Percentiles rank a stretch among this genome's conserved stretches.
phyloP scores from a whole-genome alignment of 2,797 vertebrate genomes.

The Cyprinodon diabolis region DNA sequence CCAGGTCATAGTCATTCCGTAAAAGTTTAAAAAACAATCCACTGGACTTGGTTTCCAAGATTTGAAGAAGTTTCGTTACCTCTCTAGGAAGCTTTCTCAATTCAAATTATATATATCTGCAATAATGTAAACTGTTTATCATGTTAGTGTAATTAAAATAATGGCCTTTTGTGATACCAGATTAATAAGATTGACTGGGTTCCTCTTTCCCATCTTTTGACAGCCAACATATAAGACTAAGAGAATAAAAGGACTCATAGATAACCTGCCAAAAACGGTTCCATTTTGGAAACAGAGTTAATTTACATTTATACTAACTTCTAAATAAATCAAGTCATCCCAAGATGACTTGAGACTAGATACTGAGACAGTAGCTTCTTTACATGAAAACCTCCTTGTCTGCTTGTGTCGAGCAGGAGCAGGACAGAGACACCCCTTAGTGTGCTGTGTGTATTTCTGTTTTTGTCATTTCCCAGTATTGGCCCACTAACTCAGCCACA shows the following conservation, averaged over 20 bases:
- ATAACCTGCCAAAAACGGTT: slow-evolving; percentile 48
- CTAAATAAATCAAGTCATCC: slow-evolving; percentile 48
- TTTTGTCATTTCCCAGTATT: slow-evolving; percentile 29
- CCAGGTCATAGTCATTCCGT: no score
- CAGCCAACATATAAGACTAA: slow-evolving; percentile 42
- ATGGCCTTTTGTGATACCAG: not conserved
- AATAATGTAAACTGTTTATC: no score
- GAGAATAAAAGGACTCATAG: slow-evolving; percentile 34
- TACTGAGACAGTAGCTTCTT: slow-evolving; percentile 20
- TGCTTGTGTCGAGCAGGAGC: slow-evolving; percentile 39
- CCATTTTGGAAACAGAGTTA: slow-evolving; percentile 54
- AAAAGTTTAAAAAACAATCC: no score
- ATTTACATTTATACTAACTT: slow-evolving; percentile 36
- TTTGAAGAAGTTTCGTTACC: no score
- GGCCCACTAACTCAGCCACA: slow-evolving; percentile 59
- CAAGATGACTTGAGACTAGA: no score
- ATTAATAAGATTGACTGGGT: slow-evolving; percentile 24
- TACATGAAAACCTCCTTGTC: slow-evolving; percentile 44
- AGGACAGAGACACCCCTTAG: slow-evolving; percentile 46
- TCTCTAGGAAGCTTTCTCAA: no score
- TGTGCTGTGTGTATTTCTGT: slow-evolving; percentile 13
- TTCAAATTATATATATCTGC: no score
- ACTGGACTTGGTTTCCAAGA: no score
- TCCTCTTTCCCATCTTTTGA: slow-evolving; percentile 33
- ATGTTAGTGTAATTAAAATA: not conserved